Percentiles rank a stretch among this genome's conserved stretches.
These are phyloP conservation scores for Notocelia uddmanniana DNA, from an alignment of 2,888 invertebrate species.

Conservation along the genomic window DNA sequence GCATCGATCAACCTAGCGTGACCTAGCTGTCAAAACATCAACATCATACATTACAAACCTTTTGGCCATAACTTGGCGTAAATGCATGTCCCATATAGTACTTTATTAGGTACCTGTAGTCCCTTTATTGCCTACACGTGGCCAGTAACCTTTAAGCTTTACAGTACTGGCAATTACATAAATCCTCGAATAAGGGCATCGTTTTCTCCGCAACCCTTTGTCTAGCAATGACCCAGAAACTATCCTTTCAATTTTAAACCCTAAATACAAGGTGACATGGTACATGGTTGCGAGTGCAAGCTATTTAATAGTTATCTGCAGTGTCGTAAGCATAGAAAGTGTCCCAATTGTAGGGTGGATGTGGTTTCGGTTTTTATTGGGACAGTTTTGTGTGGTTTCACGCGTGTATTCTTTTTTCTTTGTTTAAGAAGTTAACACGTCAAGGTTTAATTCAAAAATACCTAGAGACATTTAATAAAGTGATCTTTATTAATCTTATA, in stretches of 20 bases:
- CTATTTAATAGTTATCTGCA: slow-evolving; percentile 60
- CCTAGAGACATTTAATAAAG: too few species aligned
- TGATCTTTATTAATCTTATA: neutral
- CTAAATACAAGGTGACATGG: slow-evolving; percentile 58
- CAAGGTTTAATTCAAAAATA: too few species aligned
- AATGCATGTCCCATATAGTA: neutral
- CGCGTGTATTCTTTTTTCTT: neutral
- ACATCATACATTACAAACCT: neutral
- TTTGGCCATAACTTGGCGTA: neutral
- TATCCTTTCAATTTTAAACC: slow-evolving; percentile 53
- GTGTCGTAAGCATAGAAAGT: slow-evolving; percentile 73
- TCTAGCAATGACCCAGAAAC: slow-evolving; percentile 55
- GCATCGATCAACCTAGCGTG: neutral
- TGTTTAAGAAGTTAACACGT: neutral
- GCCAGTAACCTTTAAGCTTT: slow-evolving; percentile 42
- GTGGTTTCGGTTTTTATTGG: slow-evolving; percentile 48
- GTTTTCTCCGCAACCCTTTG: slow-evolving; percentile 73
- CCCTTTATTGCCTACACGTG: slow-evolving; percentile 20
- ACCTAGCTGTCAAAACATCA: neutral
- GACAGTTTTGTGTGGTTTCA: slow-evolving; percentile 41
- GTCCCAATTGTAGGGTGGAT: slow-evolving; percentile 68
- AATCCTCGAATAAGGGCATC: slow-evolving; percentile 66
- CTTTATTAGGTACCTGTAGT: neutral
- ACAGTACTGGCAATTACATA: slow-evolving; percentile 51
- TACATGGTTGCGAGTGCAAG: slow-evolving; percentile 33